phyloP scores from a whole-genome alignment of 2,113 vertebrate genomes.

The Mobula hypostoma region DNA sequence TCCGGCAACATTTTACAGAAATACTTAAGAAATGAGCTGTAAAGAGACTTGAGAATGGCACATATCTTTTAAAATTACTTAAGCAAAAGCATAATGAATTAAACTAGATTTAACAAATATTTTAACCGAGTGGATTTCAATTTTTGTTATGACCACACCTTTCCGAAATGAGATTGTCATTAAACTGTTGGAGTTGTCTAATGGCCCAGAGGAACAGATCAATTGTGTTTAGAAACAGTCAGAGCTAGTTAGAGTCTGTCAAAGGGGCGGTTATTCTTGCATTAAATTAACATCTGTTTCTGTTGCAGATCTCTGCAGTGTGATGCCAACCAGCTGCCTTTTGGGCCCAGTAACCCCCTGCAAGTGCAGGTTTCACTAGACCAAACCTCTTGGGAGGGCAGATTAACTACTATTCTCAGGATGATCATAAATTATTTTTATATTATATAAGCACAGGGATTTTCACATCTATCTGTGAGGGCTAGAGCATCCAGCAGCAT shows the following conservation, averaged over 20 bases:
- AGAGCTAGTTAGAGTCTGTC: conserved; percentile 50
- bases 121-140: neutral
- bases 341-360: conserved; percentile 45
- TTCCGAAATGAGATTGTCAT: neutral
- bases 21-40: neutral
- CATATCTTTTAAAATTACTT: neutral
- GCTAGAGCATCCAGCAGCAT: conserved; percentile 52
- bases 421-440: conserved; percentile 77
- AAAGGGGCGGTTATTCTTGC: conserved; percentile 49
- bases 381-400: conserved; percentile 51
- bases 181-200: neutral
- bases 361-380: conserved; percentile 47
- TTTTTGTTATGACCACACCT: neutral
- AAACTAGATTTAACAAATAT: neutral
- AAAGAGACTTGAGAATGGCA: neutral
- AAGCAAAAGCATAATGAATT: neutral
- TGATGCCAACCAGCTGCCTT: conserved; percentile 54
- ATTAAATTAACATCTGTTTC: conserved; percentile 59
- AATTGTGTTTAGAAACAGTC: neutral
- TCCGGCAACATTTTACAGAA: neutral
- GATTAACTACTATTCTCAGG: conserved; percentile 68
- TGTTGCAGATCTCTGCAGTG: conserved; percentile 51
- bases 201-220: neutral
- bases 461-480: conserved; percentile 57
- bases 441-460: conserved; percentile 64